Evolutionary conservation across 2,888 invertebrate genomes (phyloP), one percentile per base, ranked within the genome.

Genomic region (Drosophila atripex): DNA sequence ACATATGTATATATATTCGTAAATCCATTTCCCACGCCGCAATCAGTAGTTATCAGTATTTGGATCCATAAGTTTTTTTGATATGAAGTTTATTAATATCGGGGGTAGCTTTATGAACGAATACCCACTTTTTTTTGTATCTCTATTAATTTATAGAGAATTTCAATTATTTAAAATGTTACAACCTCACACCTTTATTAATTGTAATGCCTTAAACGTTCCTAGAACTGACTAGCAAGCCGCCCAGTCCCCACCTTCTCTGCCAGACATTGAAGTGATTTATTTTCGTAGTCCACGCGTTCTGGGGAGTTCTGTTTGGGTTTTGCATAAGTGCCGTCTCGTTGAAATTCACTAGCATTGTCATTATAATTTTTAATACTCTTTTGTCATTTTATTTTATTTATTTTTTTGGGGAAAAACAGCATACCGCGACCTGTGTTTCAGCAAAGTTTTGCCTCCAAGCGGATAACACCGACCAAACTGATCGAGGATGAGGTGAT

Each of bases 361-460:
- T 53, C 43, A 32, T 72, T 66, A 51, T 30, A 47, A 51, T 54
- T 30, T 28, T 2, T 28, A 23, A 45, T 66, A 43, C 93, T 89
- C 56, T 70, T 55, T 35, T 35, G 35, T 35, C 2, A 16, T 18
- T 52, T 47, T n/a, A 6, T 28, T 49, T 63, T 45, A 28, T 3
- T 23, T 23, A 21, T 4, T 23, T 21, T 21, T 23, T 23, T 23
- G 4, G 21, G 35, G 18, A 51, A 51, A 65, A 54, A 39, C 92
- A 96, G 96, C 91, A 94, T 95, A 92, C 96, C 96, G 54, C 96
- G 95, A 90, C 96, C 96, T 80, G 95, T 95, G 80, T 97, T 97
- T 92, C 95, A 96, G 78, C 69, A 90, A 88, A 77, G 86, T 50
- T 86, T 77, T 45, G 74, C 88, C 14, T 76, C 84, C 16, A 91